Base-by-base conservation (phyloP, 2,113 vertebrate species). In the Carlito syrichta region DNA sequence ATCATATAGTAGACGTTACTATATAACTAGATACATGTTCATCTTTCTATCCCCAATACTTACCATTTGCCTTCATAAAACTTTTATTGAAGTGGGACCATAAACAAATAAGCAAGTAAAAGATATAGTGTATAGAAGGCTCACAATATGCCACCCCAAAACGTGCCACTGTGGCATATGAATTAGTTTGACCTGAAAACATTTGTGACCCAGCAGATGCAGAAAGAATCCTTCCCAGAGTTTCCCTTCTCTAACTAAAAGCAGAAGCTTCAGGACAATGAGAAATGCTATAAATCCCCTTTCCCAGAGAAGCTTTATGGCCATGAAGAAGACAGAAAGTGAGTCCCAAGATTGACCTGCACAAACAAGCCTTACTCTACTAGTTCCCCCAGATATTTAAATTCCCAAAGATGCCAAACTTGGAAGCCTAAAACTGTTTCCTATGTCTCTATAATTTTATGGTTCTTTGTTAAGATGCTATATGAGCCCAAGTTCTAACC, bases 61-160 rank as follows among this genome's bases (percentile, higher is more conserved):
- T 86, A 60, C 17, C 52, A 56, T 54, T 71, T 87, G 19, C 38
- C 69, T 91, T 83, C 32, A 56, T 82, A 35, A 58, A 56, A 17
- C 45, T 86, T 90, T 96, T 82, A 50, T 38, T 89, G 56, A 54
- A 74, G 23, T 45, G 27, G 88, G 69, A 66, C 3, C 7, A 27
- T 40, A 40, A 10, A 66, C 54, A 91, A 85, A 60, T 50, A 66
- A 84, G 6, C 62, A 58, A 85, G 52, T 35, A 50, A 96, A 81
- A 60, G 45, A n/a, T 5, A 50, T 11, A 35, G 32, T 11, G 3
- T 14, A 12, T 40, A 6, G 19, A 69, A 23, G 45, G 66, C 19
- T 73, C 35, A 71, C 86, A 63, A 58, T 52, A 40, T 12, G 38
- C 56, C 1, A 25, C 3, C 40, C 52, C 6, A 6, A 27, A 86